These are phyloP conservation scores for Oplegnathus fasciatus DNA, from an alignment of 2,113 vertebrate genomes.

Conservation along the genomic window DNA sequence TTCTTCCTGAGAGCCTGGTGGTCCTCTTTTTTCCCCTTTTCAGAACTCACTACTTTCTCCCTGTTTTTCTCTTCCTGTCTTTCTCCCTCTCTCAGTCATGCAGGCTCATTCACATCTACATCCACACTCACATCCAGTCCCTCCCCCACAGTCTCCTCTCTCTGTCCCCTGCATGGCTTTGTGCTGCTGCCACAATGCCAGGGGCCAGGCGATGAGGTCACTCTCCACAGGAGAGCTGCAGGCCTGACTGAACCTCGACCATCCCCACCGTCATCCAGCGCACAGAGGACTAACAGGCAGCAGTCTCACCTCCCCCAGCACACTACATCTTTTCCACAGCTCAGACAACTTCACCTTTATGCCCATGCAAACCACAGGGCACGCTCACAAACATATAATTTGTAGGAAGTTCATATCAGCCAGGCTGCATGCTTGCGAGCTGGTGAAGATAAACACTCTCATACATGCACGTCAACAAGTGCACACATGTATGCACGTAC, in stretches of 20 bases:
- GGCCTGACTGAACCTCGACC: conserved; percentile 78
- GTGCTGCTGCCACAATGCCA: conserved; percentile 80
- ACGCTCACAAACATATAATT: conserved; percentile 3
- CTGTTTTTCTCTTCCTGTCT: conserved; percentile 55
- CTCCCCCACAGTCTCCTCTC: conserved; percentile 73
- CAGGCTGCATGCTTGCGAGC: conserved; percentile 17
- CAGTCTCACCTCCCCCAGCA: conserved; percentile 53
- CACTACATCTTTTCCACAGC: conserved; percentile 40
- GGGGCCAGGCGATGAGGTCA: conserved; percentile 83
- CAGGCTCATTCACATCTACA: conserved; percentile 67
- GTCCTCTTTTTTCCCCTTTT: conserved; percentile 57
- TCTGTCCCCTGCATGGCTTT: conserved; percentile 80
- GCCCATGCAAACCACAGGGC: conserved; percentile 11
- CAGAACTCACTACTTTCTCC: conserved; percentile 31
- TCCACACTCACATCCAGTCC: conserved; percentile 63
- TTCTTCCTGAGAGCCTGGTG: conserved; percentile 65
- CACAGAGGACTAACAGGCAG: conserved; percentile 27
- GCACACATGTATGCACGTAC: conserved; percentile 13
- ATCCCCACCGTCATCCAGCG: conserved; percentile 57
- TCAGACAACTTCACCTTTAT: conserved; percentile 36
- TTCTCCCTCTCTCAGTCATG: conserved; percentile 47
- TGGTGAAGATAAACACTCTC: conserved; percentile 6
- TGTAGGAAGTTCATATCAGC: conserved; percentile 31
- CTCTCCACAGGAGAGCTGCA: conserved; percentile 82
- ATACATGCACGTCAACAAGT: conserved; percentile 3